These are phyloP conservation scores for Sphinx pinastri DNA, from an alignment of 2,888 invertebrate species.

Conservation along the genomic window DNA sequence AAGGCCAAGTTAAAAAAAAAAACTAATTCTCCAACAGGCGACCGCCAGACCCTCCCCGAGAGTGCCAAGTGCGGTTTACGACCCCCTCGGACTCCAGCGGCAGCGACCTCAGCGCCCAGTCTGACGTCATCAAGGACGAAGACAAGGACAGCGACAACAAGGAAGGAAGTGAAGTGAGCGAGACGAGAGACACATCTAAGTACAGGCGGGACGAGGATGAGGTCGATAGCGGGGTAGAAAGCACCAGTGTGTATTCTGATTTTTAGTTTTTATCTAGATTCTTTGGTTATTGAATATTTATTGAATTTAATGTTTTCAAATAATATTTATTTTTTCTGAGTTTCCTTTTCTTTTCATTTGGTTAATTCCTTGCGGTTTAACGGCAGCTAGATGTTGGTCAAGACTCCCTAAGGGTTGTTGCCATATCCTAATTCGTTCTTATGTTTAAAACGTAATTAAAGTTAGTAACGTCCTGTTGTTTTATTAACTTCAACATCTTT, in stretches of 20 bases:
- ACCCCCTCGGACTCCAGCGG: conserved; percentile 63
- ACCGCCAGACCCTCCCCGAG: conserved; percentile 50
- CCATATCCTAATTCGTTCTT: too few species aligned
- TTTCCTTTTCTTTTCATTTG: too few species aligned
- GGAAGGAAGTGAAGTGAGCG: conserved; percentile 40
- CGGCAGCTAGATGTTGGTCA: too few species aligned
- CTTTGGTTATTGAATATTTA: too few species aligned
- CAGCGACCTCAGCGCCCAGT: conserved; percentile 61
- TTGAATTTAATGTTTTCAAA: too few species aligned
- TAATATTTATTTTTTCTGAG: too few species aligned
- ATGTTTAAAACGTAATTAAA: too few species aligned
- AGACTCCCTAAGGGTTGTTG: too few species aligned
- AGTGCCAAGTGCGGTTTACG: conserved; percentile 62
- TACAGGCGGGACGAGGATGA: conserved; percentile 35
- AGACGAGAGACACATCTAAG: conserved; percentile 27
- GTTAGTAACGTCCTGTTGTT: neutral
- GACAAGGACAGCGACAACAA: conserved; percentile 32
- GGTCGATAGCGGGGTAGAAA: conserved; percentile 38
- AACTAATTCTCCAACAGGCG: conserved; percentile 49
- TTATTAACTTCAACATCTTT: neutral
- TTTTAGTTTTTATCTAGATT: too few species aligned
- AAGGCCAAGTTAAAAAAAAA: too few species aligned
- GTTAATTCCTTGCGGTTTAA: too few species aligned
- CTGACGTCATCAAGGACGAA: conserved; percentile 46
- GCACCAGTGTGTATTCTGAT: conserved; percentile 35